Conservation (phyloP, 1,140 invertebrate species). For the Drosophila varians region DNA sequence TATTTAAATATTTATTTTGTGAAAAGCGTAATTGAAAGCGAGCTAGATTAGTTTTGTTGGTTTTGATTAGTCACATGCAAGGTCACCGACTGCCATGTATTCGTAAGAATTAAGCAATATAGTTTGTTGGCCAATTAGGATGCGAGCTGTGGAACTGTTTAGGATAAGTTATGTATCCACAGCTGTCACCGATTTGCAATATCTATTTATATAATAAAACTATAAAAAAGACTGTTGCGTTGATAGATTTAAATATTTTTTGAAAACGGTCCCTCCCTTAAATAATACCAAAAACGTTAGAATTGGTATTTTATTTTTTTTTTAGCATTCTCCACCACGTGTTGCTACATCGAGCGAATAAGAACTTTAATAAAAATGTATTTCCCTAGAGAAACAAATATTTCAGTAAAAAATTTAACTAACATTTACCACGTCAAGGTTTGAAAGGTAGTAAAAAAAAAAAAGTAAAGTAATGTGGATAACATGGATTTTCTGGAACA, state of each 20-base stretch:
- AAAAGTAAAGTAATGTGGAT: not conserved
- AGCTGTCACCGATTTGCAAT: conserved; percentile 69
- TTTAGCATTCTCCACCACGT: conserved; percentile 3
- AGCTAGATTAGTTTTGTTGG: conserved; percentile 42
- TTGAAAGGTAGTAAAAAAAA: not conserved
- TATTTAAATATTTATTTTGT: not conserved
- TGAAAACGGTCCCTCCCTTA: not conserved
- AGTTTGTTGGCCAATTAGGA: conserved; percentile 71
- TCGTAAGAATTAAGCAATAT: conserved; percentile 64
- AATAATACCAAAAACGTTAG: conserved; percentile 10
- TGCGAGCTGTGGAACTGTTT: conserved; percentile 50
- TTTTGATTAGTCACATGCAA: conserved; percentile 53
- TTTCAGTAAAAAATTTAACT: too few species aligned
- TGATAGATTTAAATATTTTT: conserved; percentile 12
- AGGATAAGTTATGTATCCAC: conserved; percentile 62
- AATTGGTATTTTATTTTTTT: conserved; percentile 5
- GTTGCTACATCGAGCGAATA: conserved; percentile 10
- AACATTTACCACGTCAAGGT: not conserved
- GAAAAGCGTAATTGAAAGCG: conserved; percentile 1
- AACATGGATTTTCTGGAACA: not conserved
- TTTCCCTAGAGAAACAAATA: not conserved
- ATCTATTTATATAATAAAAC: conserved; percentile 80
- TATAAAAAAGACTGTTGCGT: conserved; percentile 32
- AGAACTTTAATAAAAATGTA: conserved; percentile 3
- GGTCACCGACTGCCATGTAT: conserved; percentile 53